Evolutionary conservation across 2,113 vertebrate species (phyloP), one percentile per base, ranked within the genome.

Genomic region (Ardeotis arabs): DNA sequence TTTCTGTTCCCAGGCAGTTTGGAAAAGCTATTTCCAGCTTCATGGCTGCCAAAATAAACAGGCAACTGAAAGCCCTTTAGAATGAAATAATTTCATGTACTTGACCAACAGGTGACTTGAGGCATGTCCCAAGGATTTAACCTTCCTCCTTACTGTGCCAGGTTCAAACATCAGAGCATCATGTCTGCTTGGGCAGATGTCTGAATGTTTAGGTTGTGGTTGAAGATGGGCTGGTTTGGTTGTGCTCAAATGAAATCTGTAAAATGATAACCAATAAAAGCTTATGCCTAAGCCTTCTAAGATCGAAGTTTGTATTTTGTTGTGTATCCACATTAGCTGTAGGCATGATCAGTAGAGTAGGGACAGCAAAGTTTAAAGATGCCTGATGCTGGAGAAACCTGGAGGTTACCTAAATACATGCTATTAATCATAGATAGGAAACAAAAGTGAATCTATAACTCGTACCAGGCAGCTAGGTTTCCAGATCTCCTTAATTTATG

Each of bases 251-350:
- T 77, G 23, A 78, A 90, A 67, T 41, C 35, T 81, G 56, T 90
- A 45, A 89, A 89, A 70, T 41, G 31, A 92, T 82, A 89, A 89
- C 68, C 55, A 89, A 67, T 93, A 78, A 80, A 83, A 95, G 63
- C 74, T 94, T 93, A 81, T 41, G n/a, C 35, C 52, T 72, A 37
- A 75, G 31, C 52, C 25, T 84, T 90, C n/a, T 72, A 49, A 93
- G 82, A 58, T 80, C 67, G 31, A 90, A 78, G 62, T 94, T 91
- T 68, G 0, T 93, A 6, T 89, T 79, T 69, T 60, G 52, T 74
- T 93, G 44, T 21, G 25, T 63, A 33, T 82, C 77, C 52, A 21
- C 16, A 5, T 79, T 69, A 79, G 68, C 92, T 91, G 37, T 83
- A 87, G 77, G 49, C 64, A 80, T 24, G 33, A 14, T 64, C 22